A percentile compares a stretch with the other conserved stretches of the same genome.
Conservation (phyloP, 2,797 vertebrate genomes). For the Sebastes oblongus region DNA sequence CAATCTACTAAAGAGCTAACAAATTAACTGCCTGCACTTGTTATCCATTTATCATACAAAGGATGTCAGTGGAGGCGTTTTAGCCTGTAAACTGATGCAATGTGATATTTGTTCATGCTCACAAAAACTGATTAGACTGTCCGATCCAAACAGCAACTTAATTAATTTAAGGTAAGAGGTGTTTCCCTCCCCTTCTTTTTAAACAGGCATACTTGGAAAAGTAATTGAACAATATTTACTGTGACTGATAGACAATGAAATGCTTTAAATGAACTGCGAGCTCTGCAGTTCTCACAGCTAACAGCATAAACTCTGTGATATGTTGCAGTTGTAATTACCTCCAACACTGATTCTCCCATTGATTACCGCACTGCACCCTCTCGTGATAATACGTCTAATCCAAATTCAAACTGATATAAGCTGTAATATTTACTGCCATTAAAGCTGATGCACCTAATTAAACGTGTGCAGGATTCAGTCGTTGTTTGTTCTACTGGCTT, state of each 20-base stretch:
- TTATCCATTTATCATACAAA: constrained; percentile 12
- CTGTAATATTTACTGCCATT: constrained; percentile 53
- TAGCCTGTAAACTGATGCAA: background rate
- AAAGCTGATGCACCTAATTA: constrained; percentile 59
- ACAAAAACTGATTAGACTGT: background rate
- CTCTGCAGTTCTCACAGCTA: constrained; percentile 16
- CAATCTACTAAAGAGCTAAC: constrained; percentile 8
- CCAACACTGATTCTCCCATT: constrained; percentile 43
- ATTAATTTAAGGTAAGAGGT: background rate
- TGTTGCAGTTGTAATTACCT: constrained; percentile 52
- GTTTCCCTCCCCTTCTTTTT: background rate
- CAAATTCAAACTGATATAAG: constrained; percentile 59
- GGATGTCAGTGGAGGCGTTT: constrained; percentile 1
- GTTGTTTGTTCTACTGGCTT: constrained; percentile 41
- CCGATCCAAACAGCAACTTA: background rate
- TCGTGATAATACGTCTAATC: constrained; percentile 50
- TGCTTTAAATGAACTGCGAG: background rate
- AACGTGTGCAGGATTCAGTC: constrained; percentile 9
- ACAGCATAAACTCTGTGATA: constrained; percentile 30
- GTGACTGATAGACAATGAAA: constrained; percentile 3
- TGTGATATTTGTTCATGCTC: background rate
- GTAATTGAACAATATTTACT: background rate
- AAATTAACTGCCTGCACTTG: constrained; percentile 16
- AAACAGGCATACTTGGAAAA: background rate
- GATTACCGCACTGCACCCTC: constrained; percentile 27